phyloP scores from a whole-genome alignment of 2,113 vertebrate genomes.

The cattle (Bos taurus) region ARS-UCD2.0 NC_037332.1:77767501-77768000 shows the following conservation, averaged over 20 bases:
- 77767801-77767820: not conserved
- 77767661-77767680: not conserved
- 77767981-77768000: not conserved
- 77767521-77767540: not conserved
- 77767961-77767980: not conserved
- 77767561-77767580: not conserved
- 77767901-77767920: not conserved
- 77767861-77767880: not conserved
- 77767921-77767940: not conserved
- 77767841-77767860: not conserved
- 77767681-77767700: not conserved
- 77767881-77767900: not conserved
- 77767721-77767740: not conserved
- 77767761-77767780: not conserved
- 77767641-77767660: not conserved
- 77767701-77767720: not conserved
- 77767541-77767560: not conserved
- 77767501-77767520: not conserved
- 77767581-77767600: not conserved
- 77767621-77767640: not conserved
- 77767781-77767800: not conserved
- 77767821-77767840: not conserved
- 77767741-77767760: not conserved
- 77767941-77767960: not conserved
- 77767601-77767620: not conserved